Base-by-base conservation (phyloP, 2,797 vertebrate genomes). In the Botia kubotai region DNA sequence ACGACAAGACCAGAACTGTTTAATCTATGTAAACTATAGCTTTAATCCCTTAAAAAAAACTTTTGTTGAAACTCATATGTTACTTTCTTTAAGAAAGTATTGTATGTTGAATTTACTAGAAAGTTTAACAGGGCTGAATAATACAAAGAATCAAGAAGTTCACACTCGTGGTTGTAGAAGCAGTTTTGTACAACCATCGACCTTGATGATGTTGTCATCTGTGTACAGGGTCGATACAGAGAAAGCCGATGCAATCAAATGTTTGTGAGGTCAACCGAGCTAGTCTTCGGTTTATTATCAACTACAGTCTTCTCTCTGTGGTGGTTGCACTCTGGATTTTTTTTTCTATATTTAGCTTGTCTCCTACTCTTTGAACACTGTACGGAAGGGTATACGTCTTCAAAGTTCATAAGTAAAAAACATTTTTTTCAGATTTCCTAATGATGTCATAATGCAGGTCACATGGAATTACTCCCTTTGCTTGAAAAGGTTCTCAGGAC, bases 241-340 rank as follows among this genome's bases (percentile, higher is more conserved):
- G 23, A 66, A 8, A 29, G 26, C 74, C 71, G 48, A n/a, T 48
- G 65, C 68, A 84, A 66, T 60, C 58, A 72, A 69, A 58, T 65
- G 71, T 79, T 79, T 21, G 74, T 33, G 53, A 75, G 82, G 70
- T 80, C 77, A 72, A 71, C 81, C 62, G 43, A 82, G 63, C 81
- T 82, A 70, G 74, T 77, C 71, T 77, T 75, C 17, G 55, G 63
- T 75, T 80, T 58, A 82, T 82, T 68, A 84, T 87, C 81, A 78
- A 33, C 71, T 67, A 50, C 65, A 69, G 17, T 80, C 82, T 57
- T 76, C 43, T 72, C 26, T 77, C 39, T 80, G 65, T 84, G 76
- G 68, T n/a, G 29, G 6, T 60, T 29, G 48, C 36, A 80, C n/a
- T 65, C 62, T 80, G 23, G 16, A 60, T 58, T 65, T 36, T 26